phyloP scores from a whole-genome alignment of 2,888 invertebrate genomes.

The Drosophila villosipedis region DNA sequence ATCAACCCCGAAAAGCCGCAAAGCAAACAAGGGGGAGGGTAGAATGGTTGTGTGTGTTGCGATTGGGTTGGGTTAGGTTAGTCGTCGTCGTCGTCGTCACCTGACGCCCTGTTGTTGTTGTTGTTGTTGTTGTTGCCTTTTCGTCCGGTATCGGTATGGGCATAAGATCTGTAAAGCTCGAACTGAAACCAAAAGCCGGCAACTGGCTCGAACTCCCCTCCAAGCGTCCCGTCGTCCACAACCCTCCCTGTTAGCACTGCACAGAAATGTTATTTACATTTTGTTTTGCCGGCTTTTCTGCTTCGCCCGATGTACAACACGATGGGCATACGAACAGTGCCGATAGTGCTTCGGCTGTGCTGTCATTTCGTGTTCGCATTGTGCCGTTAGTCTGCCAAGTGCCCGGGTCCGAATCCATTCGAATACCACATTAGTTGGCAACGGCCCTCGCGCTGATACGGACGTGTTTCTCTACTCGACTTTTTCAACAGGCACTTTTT shows the following conservation, averaged over 20 bases:
- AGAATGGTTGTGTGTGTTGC: conserved; percentile 23
- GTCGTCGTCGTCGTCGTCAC: conserved; percentile 41
- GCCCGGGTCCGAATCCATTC: conserved; percentile 45
- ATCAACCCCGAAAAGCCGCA: conserved; percentile 77
- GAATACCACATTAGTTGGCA: conserved; percentile 71
- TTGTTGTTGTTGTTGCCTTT: conserved; percentile 31
- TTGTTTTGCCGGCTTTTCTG: conserved; percentile 77
- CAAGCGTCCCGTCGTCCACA: background rate
- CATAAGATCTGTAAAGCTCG: conserved; percentile 73
- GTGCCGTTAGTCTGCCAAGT: conserved; percentile 33
- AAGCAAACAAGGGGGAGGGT: conserved; percentile 53
- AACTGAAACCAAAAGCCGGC: conserved; percentile 72
- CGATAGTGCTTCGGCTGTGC: conserved; percentile 43
- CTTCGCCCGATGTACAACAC: conserved; percentile 21
- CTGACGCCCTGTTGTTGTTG: conserved; percentile 51
- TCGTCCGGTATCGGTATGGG: conserved; percentile 52
- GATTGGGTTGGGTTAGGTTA: conserved; percentile 37
- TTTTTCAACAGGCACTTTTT: conserved; percentile 15
- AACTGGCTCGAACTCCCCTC: conserved; percentile 11
- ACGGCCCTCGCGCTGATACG: conserved; percentile 67
- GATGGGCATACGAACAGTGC: conserved; percentile 22
- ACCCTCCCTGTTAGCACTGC: background rate
- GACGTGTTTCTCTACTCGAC: conserved; percentile 60
- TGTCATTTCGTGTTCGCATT: conserved; percentile 33
- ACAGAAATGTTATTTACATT: conserved; percentile 78